phyloP scores from a whole-genome alignment of 2,113 vertebrate species.

The Quiscalus mexicanus region DNA sequence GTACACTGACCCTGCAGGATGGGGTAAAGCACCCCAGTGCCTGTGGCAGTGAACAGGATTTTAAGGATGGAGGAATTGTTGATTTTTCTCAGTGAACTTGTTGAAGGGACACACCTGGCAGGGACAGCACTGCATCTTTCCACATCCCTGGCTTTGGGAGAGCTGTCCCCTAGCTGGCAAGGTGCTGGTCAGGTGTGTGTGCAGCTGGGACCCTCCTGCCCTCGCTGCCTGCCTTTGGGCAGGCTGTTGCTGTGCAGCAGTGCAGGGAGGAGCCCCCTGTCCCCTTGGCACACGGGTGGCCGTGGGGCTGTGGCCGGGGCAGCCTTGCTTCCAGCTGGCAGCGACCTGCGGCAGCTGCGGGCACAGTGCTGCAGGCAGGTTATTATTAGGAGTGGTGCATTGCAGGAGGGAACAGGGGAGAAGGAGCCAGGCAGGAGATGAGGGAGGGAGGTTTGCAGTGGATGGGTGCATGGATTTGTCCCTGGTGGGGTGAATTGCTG shows the following conservation, averaged over 20 bases:
- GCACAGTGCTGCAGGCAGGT: conserved; percentile 62
- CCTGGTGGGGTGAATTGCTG: accelerated
- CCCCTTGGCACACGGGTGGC: accelerated
- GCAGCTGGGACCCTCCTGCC: background rate
- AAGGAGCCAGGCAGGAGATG: background rate
- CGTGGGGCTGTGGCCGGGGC: background rate
- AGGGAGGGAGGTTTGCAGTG: accelerated
- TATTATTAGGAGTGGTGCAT: conserved; percentile 81
- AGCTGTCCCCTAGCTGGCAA: background rate
- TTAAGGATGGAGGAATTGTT: background rate
- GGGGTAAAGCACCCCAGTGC: background rate
- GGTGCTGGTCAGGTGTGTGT: background rate
- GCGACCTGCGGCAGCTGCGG: background rate
- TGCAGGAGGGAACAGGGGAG: conserved; percentile 58
- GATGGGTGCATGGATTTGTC: background rate
- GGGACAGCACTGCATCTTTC: background rate
- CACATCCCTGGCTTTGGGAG: background rate
- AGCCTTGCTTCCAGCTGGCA: background rate
- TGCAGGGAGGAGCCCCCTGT: accelerated
- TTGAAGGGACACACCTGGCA: background rate
- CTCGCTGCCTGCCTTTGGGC: background rate
- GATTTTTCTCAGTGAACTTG: background rate
- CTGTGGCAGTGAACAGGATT: background rate
- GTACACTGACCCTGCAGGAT: accelerated
- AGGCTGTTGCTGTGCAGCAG: background rate